Percentiles rank a stretch among this genome's conserved stretches.
Evolutionary conservation across 2,113 vertebrate species (phyloP).

Genomic region (Bostrychus sinensis): DNA sequence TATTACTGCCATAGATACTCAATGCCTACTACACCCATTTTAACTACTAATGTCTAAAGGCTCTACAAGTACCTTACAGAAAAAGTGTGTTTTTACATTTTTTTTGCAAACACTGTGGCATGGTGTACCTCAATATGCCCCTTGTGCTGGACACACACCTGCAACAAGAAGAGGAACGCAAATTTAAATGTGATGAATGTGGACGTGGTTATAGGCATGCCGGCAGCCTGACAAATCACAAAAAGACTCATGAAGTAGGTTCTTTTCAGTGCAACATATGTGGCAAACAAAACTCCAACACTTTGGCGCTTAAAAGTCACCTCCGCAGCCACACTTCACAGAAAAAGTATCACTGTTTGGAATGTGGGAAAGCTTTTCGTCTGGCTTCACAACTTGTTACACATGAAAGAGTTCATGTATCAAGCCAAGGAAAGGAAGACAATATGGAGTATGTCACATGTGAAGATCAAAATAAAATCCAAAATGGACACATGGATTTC

Average conservation of each 20-base stretch:
- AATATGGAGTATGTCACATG: conserved; percentile 27
- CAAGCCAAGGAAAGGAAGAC: conserved; percentile 48
- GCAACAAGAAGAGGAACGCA: conserved; percentile 77
- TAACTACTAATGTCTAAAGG: conserved; percentile 54
- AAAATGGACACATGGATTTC: conserved; percentile 43
- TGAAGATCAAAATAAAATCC: conserved; percentile 33
- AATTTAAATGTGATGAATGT: conserved; percentile 86
- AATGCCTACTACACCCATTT: conserved; percentile 43
- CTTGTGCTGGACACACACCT: conserved; percentile 64
- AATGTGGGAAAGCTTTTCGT: conserved; percentile 79
- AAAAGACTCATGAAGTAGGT: conserved; percentile 84
- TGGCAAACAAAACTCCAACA: conserved; percentile 80
- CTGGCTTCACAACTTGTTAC: conserved; percentile 76
- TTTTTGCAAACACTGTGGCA: conserved; percentile 74
- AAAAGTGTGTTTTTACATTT: conserved; percentile 74
- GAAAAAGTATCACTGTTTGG: conserved; percentile 76
- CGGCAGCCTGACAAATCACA: conserved; percentile 88
- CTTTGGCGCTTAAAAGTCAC: conserved; percentile 80
- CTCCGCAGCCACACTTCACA: conserved; percentile 77
- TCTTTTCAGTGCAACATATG: conserved; percentile 83
- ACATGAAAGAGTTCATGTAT: conserved; percentile 75
- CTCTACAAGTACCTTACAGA: conserved; percentile 65
- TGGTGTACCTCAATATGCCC: conserved; percentile 67
- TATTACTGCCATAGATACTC: conserved; percentile 27
- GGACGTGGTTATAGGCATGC: conserved; percentile 87